Evolutionary conservation across 2,797 vertebrate genomes (phyloP).

Genomic region (Neosilurus hyrtlii): DNA sequence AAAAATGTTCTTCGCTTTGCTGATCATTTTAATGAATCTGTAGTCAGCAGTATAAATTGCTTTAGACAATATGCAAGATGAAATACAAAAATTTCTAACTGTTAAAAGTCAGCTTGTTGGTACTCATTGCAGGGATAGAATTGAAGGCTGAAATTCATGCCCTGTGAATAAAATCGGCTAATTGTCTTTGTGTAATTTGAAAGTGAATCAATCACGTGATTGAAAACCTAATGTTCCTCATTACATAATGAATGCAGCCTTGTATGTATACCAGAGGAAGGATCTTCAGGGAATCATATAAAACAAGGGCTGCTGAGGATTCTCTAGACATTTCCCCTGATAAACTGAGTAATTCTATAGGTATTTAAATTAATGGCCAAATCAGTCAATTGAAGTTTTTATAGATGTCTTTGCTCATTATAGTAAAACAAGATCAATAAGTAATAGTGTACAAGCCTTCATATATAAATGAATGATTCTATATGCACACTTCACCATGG

Average conservation of each 20-base stretch:
- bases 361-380: background rate
- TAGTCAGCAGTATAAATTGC: slow-evolving; percentile 20
- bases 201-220: slow-evolving; percentile 13
- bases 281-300: background rate
- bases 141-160: slow-evolving; percentile 17
- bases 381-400: background rate
- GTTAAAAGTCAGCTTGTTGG: slow-evolving; percentile 2
- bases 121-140: slow-evolving; percentile 35
- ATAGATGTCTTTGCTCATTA: background rate
- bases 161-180: slow-evolving; percentile 11
- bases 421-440: background rate
- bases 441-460: slow-evolving; percentile 1
- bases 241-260: slow-evolving; percentile 29
- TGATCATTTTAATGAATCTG: slow-evolving; percentile 35
- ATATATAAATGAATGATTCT: background rate
- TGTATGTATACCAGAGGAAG: slow-evolving; percentile 1
- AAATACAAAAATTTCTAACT: slow-evolving; percentile 1
- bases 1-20: slow-evolving; percentile 22
- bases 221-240: slow-evolving; percentile 32
- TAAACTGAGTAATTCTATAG: background rate
- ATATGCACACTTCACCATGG: background rate
- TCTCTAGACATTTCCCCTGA: background rate
- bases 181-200: slow-evolving; percentile 10
- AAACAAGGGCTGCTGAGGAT: background rate
- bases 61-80: slow-evolving; percentile 4